phyloP scores from a whole-genome alignment of 2,113 vertebrate genomes.

The Brienomyrus longianalis region DNA sequence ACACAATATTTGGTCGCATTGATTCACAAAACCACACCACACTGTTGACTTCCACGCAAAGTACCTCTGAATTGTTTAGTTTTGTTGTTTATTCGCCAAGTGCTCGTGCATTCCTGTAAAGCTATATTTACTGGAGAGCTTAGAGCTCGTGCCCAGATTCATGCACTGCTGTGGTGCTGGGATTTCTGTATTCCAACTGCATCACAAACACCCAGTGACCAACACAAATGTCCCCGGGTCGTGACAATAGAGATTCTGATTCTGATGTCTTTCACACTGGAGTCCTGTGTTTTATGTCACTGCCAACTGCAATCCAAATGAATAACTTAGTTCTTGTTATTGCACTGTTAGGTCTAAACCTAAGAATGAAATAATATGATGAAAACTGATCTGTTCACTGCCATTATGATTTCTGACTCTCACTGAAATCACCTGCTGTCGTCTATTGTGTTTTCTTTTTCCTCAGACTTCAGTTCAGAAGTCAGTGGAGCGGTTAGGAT shows the following conservation, averaged over 20 bases:
- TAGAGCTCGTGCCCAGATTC: background rate
- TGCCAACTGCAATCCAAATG: background rate
- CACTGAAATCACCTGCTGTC: slow-evolving; percentile 57
- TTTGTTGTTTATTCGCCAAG: background rate
- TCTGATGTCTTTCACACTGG: slow-evolving; percentile 42
- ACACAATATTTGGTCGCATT: background rate
- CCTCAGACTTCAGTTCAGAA: slow-evolving; percentile 17
- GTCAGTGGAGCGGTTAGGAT: slow-evolving; percentile 14
- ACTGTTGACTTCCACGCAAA: background rate
- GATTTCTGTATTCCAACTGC: background rate
- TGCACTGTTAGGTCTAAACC: background rate
- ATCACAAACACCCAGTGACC: background rate
- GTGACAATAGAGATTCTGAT: background rate
- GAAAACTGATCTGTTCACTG: slow-evolving; percentile 41
- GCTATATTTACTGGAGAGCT: background rate
- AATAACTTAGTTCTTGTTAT: background rate
- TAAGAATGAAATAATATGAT: background rate
- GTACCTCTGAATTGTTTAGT: background rate
- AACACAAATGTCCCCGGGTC: background rate
- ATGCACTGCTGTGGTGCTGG: background rate
- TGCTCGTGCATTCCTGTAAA: background rate
- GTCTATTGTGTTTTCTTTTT: slow-evolving; percentile 36
- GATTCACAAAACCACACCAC: background rate
- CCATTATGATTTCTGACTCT: slow-evolving; percentile 42
- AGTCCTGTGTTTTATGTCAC: slow-evolving; percentile 27